Base-by-base conservation (phyloP, 2,888 invertebrate species). In the Hirtodrosophila duncani region DNA sequence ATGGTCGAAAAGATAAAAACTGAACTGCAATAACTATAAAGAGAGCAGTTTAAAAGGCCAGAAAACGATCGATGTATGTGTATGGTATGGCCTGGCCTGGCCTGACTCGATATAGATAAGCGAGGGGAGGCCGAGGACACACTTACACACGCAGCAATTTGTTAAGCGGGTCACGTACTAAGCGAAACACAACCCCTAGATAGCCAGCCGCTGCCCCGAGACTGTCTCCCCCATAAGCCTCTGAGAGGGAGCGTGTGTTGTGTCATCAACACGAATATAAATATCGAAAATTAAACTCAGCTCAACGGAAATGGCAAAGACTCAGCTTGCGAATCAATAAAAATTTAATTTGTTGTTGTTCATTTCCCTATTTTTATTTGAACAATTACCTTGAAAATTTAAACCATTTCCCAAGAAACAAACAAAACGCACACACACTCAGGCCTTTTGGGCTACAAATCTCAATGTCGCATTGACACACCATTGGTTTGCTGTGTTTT, bases 21-120 rank as follows among this genome's bases (percentile, higher is more conserved):
- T n/a, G n/a, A 77, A 77, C 53, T 68, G 71, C 77, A 77, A 71
- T 71, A 71, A 77, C 71, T 75, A 68, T 77, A 66, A 71, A 75
- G 63, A 50, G 39, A 49, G n/a, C n/a, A 61, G 61, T 69, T 63
- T 61, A 48, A 62, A 45, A 20, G 23, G 10, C n/a, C 20, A 30
- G 13, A 30, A 8, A 31, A 55, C 20, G 30, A 33, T 16, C 11
- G 30, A 24, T 16, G 34, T 14, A n/a, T 16, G 17, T 34, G 3
- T 18, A 11, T 5, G 27, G 21, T 7, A 30, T 23, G 2, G 8
- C 2, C 29, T 30, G 21, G 9, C 9, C 26, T 34, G 13, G 13
- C 42, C 14, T 36, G 30, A 27, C 2, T n/a, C n/a, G n/a, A n/a
- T n/a, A n/a, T n/a, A n/a, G 34, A 11, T 39, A 29, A 5, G 20